Percentiles rank a stretch among this genome's conserved stretches.
These are phyloP conservation scores for Acanthisitta chloris DNA, from an alignment of 2,113 vertebrate genomes.

Conservation along the genomic window DNA sequence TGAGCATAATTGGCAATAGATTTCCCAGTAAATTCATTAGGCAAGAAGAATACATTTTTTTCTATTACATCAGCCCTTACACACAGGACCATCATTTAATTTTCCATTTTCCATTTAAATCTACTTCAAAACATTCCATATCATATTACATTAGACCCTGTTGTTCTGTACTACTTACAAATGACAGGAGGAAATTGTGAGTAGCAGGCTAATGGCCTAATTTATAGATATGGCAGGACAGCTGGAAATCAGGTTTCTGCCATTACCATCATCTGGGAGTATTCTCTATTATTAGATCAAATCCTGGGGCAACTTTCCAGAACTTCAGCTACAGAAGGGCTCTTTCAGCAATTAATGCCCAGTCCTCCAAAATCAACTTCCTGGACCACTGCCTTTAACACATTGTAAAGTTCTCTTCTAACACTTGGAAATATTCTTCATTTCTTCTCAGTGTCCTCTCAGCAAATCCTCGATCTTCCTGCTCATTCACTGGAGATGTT, in stretches of 20 bases:
- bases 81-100: conserved; percentile 14
- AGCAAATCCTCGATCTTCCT: background rate
- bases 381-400: background rate
- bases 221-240: conserved; percentile 23
- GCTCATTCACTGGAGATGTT: background rate
- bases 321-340: background rate
- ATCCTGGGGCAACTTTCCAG: background rate
- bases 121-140: conserved; percentile 31
- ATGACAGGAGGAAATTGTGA: conserved; percentile 53
- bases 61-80: background rate
- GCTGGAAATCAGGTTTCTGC: background rate
- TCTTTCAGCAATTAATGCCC: background rate
- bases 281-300: background rate
- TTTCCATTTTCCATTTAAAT: conserved; percentile 66
- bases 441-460: background rate
- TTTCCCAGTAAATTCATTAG: conserved; percentile 57
- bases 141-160: background rate
- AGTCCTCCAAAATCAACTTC: background rate
- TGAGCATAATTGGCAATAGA: background rate
- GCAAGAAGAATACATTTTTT: conserved; percentile 7
- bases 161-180: background rate
- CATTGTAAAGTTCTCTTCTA: background rate
- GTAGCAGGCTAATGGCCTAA: conserved; percentile 20
- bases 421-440: background rate
- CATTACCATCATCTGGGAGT: background rate